Evolutionary conservation across 92 coral and sea anemone genomes (phyloP).

Genomic region (Muricea muricata): DNA sequence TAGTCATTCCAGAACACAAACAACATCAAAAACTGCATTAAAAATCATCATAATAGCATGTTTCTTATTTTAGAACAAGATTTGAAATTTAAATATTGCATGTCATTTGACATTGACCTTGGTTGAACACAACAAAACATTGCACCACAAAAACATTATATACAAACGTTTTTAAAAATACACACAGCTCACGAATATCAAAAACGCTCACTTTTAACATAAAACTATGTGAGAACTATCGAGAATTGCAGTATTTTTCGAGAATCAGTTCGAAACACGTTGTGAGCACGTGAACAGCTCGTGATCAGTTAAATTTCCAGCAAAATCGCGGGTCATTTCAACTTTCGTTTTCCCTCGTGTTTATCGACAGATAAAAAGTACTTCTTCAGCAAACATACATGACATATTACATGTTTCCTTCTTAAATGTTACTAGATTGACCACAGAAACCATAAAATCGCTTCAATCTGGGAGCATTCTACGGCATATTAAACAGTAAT

Average conservation of each 20-base stretch:
- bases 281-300: conserved; percentile 36
- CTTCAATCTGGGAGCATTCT: too few relatives aligned
- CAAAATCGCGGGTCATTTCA: background rate
- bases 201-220: background rate
- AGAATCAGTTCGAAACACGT: background rate
- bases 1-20: too few relatives aligned
- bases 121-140: background rate
- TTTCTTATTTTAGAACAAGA: background rate
- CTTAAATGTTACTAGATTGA: background rate
- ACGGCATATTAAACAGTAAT: too few relatives aligned
- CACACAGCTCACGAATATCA: background rate
- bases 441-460: background rate
- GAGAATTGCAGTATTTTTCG: background rate
- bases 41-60: too few relatives aligned
- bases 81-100: background rate
- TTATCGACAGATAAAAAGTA: too few relatives aligned
- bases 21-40: too few relatives aligned
- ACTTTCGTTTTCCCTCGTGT: background rate
- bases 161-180: background rate
- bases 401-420: too few relatives aligned
- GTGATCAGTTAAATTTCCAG: conserved; percentile 9
- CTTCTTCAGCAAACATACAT: too few relatives aligned
- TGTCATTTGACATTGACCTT: conserved; percentile 9
- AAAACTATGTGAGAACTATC: background rate
- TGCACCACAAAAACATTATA: background rate